A percentile compares a stretch with the other conserved stretches of the same genome.
Evolutionary conservation across 2,888 invertebrate genomes (phyloP).

Genomic region (Conistra vaccinii): DNA sequence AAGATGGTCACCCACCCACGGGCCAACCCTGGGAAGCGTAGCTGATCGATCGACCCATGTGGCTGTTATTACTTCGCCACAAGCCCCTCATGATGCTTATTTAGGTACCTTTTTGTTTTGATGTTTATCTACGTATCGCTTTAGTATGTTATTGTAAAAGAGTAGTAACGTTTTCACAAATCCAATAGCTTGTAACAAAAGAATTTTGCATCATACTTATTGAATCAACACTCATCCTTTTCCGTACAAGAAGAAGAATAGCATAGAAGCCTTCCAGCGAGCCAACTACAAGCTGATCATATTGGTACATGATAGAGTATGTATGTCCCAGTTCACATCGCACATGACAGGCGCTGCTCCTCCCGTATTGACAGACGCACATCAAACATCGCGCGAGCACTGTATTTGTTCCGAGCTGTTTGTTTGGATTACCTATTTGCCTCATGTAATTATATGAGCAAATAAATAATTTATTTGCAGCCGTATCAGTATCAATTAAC

Average conservation of each 20-base stretch:
- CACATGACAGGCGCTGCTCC: slow-evolving; percentile 7
- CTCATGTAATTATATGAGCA: slow-evolving; percentile 43
- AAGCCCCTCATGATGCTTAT: background rate
- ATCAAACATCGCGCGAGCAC: slow-evolving; percentile 35
- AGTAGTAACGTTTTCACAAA: background rate
- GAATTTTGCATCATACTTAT: background rate
- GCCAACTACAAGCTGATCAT: background rate
- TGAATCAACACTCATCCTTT: background rate
- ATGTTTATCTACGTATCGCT: background rate
- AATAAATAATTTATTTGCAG: slow-evolving; percentile 48
- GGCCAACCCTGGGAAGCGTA: too few species aligned
- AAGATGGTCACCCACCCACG: too few species aligned
- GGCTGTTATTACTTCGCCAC: too few species aligned
- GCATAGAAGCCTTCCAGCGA: background rate
- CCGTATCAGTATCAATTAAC: slow-evolving; percentile 53
- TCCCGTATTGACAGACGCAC: slow-evolving; percentile 43
- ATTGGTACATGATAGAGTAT: too few species aligned
- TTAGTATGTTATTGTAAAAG: background rate
- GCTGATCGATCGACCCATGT: too few species aligned
- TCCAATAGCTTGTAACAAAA: too few species aligned
- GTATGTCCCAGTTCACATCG: background rate
- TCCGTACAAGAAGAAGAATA: background rate
- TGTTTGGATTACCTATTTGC: slow-evolving; percentile 52
- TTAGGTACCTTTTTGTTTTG: background rate
- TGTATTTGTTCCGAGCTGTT: slow-evolving; percentile 36